Conservation (phyloP, 1,140 invertebrate genomes). For the Alviniconcha marisindica region DNA sequence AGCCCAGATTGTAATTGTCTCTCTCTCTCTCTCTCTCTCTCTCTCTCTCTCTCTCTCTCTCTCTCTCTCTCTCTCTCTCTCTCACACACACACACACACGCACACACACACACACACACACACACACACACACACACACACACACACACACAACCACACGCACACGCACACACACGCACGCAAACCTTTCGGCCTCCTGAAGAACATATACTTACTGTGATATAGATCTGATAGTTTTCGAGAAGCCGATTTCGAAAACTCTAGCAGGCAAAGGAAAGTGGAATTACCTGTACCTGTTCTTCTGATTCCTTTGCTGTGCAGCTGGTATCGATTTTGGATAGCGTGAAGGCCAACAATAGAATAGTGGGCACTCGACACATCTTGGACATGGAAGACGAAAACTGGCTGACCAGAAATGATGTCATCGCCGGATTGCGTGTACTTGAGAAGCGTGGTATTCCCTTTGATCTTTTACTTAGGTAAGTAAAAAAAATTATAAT, state of each 20-base stretch:
- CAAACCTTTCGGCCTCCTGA: no score
- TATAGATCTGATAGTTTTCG: no score
- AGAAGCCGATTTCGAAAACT: no score
- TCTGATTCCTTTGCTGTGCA: no score
- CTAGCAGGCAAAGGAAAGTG: no score
- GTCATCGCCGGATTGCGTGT: slow-evolving; percentile 45
- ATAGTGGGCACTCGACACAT: slow-evolving; percentile 53
- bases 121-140: neutral
- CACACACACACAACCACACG: neutral
- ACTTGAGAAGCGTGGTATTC: slow-evolving; percentile 41
- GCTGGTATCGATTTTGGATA: slow-evolving; percentile 34
- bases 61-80: slow-evolving; percentile 10
- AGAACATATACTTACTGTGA: no score
- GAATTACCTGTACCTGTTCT: no score
- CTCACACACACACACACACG: neutral
- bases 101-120: neutral
- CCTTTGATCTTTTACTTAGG: slow-evolving; percentile 55
- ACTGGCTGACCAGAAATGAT: slow-evolving; percentile 47
- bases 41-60: slow-evolving; percentile 7
- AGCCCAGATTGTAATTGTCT: neutral
- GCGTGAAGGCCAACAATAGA: slow-evolving; percentile 28
- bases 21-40: slow-evolving; percentile 13
- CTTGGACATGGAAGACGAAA: slow-evolving; percentile 51
- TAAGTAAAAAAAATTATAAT: no score
- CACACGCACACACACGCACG: no score